phyloP scores from a whole-genome alignment of 2,797 vertebrate species.

The Falco rusticolus region DNA sequence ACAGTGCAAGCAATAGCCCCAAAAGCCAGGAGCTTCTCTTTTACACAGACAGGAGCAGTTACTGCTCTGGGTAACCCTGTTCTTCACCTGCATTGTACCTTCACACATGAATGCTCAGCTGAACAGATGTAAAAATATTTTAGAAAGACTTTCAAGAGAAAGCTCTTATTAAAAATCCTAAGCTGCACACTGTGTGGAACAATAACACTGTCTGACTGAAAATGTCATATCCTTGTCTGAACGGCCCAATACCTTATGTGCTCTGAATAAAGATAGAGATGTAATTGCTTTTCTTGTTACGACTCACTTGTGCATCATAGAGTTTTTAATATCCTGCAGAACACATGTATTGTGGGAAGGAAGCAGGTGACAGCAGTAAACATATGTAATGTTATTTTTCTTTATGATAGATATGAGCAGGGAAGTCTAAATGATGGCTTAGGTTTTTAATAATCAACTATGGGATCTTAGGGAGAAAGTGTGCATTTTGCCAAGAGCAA shows the following conservation, averaged over 20 bases:
- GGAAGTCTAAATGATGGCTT: slow-evolving; percentile 40
- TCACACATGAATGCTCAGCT: not conserved
- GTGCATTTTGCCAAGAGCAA: slow-evolving; percentile 37
- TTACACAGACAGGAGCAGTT: fast-evolving
- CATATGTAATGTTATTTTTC: slow-evolving; percentile 65
- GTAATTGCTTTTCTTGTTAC: slow-evolving; percentile 78
- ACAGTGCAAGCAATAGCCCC: not conserved
- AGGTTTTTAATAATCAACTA: slow-evolving; percentile 56
- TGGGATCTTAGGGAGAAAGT: not conserved
- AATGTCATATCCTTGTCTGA: slow-evolving; percentile 67
- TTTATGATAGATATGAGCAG: slow-evolving; percentile 58
- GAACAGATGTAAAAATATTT: slow-evolving; percentile 48
- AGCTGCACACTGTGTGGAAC: slow-evolving; percentile 45
- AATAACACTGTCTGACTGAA: slow-evolving; percentile 61
- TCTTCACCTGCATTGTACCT: not conserved
- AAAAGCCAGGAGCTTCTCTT: not conserved
- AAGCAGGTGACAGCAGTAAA: slow-evolving; percentile 73
- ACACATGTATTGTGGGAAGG: slow-evolving; percentile 72
- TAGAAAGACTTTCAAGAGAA: slow-evolving; percentile 46
- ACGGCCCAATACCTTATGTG: slow-evolving; percentile 61
- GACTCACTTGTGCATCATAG: slow-evolving; percentile 77
- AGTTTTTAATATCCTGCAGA: slow-evolving; percentile 78
- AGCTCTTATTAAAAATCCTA: slow-evolving; percentile 61
- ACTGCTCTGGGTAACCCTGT: not conserved
- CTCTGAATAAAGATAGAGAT: slow-evolving; percentile 74